phyloP scores from a whole-genome alignment of 2,888 invertebrate species.

The Macaria notata region DNA sequence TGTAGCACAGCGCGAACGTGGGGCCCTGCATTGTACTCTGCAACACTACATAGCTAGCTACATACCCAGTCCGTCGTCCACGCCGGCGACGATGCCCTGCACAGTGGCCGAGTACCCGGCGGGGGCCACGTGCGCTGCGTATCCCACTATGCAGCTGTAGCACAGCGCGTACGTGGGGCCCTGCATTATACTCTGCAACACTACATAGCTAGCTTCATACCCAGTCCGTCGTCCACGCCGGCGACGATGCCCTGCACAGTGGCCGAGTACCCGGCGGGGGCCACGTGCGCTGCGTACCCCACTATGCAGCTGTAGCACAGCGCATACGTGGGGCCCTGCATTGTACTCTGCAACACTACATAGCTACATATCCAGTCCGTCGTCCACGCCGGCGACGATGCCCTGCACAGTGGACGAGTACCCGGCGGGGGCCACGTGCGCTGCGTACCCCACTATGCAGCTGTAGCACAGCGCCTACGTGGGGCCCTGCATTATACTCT shows the following conservation, averaged over 20 bases:
- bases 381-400: constrained; percentile 93
- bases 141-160: constrained; percentile 90
- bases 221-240: constrained; percentile 94
- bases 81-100: constrained; percentile 93
- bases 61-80: constrained; percentile 92
- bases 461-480: constrained; percentile 94
- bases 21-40: constrained; percentile 90
- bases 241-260: constrained; percentile 93
- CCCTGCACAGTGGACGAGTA: constrained; percentile 94
- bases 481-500: constrained; percentile 90
- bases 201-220: constrained; percentile 58
- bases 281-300: constrained; percentile 85
- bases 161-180: constrained; percentile 94
- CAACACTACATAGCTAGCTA: constrained; percentile 4
- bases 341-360: constrained; percentile 75
- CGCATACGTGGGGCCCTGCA: constrained; percentile 94
- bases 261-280: constrained; percentile 89
- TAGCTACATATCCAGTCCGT: constrained; percentile 85
- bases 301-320: constrained; percentile 92
- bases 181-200: constrained; percentile 85
- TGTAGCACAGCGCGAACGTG: constrained; percentile 93
- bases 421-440: constrained; percentile 85
- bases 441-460: constrained; percentile 88
- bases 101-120: constrained; percentile 91
- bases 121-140: constrained; percentile 85